Conservation (phyloP, 2,888 invertebrate genomes). For the Perizoma affinitatum region DNA sequence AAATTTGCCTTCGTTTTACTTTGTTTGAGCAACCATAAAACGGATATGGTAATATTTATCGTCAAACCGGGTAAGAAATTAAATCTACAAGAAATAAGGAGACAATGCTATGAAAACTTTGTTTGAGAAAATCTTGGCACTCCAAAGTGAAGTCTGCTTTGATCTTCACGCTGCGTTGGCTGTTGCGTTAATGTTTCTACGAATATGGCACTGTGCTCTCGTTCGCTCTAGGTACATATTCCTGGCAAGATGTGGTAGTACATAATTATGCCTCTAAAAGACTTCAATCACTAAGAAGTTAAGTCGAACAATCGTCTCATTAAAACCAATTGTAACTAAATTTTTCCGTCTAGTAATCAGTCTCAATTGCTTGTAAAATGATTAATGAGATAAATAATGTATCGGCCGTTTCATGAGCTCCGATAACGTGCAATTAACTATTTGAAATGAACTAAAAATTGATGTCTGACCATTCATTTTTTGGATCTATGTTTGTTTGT, state of each 20-base stretch:
- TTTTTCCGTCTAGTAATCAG: constrained; percentile 38
- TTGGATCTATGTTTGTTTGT: too few relatives aligned
- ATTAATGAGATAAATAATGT: constrained; percentile 30
- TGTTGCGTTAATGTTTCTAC: too few relatives aligned
- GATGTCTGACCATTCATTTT: too few relatives aligned
- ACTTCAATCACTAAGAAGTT: constrained; percentile 20
- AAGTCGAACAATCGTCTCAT: constrained; percentile 24
- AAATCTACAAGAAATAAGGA: background rate
- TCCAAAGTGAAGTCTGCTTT: background rate
- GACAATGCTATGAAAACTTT: background rate
- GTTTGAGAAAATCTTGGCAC: too few relatives aligned
- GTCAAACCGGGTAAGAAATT: too few relatives aligned
- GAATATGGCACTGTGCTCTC: too few relatives aligned
- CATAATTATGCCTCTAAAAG: constrained; percentile 26
- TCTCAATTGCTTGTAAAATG: constrained; percentile 39
- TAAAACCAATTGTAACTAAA: constrained; percentile 37
- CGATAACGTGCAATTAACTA: constrained; percentile 7
- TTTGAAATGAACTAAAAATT: constrained; percentile 1
- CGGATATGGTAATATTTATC: background rate
- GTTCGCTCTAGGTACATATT: too few relatives aligned
- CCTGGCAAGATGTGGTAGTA: too few relatives aligned
- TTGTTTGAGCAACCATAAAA: background rate
- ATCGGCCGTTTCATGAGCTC: background rate
- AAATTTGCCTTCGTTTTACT: background rate
- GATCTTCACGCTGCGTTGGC: background rate